Evolutionary conservation across 2,888 invertebrate genomes (phyloP), one percentile per base, ranked within the genome.

Genomic region (Pandemis corylana): DNA sequence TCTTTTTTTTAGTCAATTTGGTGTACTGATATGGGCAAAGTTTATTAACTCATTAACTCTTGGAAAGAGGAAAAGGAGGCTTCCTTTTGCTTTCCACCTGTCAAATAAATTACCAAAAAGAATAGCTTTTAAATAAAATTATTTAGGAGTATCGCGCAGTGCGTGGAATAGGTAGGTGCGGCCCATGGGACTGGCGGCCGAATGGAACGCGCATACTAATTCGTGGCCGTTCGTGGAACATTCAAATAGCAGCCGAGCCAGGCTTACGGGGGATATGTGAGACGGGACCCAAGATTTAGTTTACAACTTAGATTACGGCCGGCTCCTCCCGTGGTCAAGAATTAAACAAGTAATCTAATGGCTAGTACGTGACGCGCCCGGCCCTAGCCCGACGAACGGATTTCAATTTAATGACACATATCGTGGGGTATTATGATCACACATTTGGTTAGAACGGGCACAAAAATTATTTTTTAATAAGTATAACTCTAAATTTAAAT

Each of bases 191-290:
- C 87, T n/a, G 81, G 85, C 81, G 83, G 82, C 87, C 84, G 92
- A 91, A 94, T 93, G 93, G 86, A 90, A 87, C 87, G 86, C 88
- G 94, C 94, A 94, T 94, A 94, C 94, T 94, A 94, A 94, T 94
- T 92, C 91, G 90, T 90, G 89, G 90, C 87, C 88, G 90, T 89
- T 87, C 86, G 86, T 86, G 88, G 80, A 88, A 85, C 93, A 92
- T 94, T 93, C 93, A 91, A 92, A 93, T 89, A 89, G 87, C 89
- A 86, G 85, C 88, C 83, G 80, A 88, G 90, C 90, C 90, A 79
- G 84, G 94, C 91, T 93, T 94, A 93, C 88, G 75, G 82, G 74
- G 82, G 93, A 93, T 93, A 93, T 94, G 94, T 93, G 93, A 92
- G 91, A 90, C 89, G 87, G 82, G 81, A 82, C 89, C 91, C 88